Evolutionary conservation across 2,797 vertebrate genomes (phyloP), one percentile per base, ranked within the genome.

Genomic region (Remorina albescens): DNA sequence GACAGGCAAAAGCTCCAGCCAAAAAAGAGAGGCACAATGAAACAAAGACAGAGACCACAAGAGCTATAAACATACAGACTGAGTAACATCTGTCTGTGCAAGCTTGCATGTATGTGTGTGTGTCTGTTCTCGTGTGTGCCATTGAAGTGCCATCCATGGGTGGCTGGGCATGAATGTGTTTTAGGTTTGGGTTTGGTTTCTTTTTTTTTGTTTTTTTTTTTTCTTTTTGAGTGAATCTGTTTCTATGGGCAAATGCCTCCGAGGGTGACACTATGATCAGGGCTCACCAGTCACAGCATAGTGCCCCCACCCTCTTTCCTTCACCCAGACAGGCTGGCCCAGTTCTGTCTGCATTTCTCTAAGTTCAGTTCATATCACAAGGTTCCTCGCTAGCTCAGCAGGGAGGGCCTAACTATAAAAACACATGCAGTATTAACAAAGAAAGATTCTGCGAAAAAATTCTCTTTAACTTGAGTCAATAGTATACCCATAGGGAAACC

Each of bases 1-100:
- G 82, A 79, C 2, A 36, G 80, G 57, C 60, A 46, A 26, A 57
- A 80, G 68, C 36, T 1, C 67, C 18, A 56, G 69, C 88, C 80
- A 81, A 80, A 67, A 34, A 50, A 62, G 32, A 63, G 37, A 70
- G 23, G 34, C 36, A 76, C 4, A 71, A 59, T 60, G 19, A 71
- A 54, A 78, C 73, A 65, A 58, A 74, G 50, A 67, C 58, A 53
- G 60, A 54, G 34, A 59, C 57, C 56, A 47, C 10, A 32, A 68
- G 46, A 56, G 61, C 53, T 49, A 8, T n/a, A 46, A 34, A 46
- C n/a, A 69, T 21, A 49, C 47, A 28, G 26, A 44, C 44, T 12
- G 39, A 41, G 59, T 34, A 30, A 51, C 67, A 58, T 64, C 32
- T 51, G 56, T 59, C 28, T 51, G 56, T 50, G 54, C 36, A 30